Conservation (phyloP, 2,888 invertebrate species). For the Andrena fulva region DNA sequence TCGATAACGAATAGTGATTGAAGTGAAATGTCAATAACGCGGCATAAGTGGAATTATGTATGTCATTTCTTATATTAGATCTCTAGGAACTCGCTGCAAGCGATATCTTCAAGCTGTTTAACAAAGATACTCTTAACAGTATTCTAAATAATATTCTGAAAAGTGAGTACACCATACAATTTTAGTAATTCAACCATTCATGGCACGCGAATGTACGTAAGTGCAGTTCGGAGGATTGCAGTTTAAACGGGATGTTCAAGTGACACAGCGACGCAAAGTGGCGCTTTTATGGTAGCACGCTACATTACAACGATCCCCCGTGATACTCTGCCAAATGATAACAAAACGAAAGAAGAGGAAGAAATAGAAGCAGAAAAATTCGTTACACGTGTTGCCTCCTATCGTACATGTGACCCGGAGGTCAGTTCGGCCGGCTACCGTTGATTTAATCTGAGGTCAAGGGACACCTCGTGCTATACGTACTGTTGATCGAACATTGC, state of each 20-base stretch:
- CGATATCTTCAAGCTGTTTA: not conserved
- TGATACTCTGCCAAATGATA: not conserved
- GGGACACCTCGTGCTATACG: constrained; percentile 39
- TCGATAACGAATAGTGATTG: not conserved
- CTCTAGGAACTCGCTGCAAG: not conserved
- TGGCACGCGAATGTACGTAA: not conserved
- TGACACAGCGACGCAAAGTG: not conserved
- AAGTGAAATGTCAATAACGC: not conserved
- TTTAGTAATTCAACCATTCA: not conserved
- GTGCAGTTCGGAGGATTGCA: not conserved
- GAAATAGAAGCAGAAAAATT: constrained; percentile 31
- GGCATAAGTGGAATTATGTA: not conserved
- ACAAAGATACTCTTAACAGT: too few relatives aligned
- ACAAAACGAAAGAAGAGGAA: not conserved
- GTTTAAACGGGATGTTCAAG: not conserved
- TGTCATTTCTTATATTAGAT: not conserved
- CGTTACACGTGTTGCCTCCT: constrained; percentile 64
- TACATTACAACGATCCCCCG: not conserved
- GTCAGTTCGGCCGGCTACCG: constrained; percentile 53
- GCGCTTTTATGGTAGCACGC: not conserved
- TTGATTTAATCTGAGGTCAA: constrained; percentile 72
- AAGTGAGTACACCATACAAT: not conserved
- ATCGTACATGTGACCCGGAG: constrained; percentile 64
- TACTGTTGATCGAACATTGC: constrained; percentile 40
- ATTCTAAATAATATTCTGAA: not conserved